These are phyloP conservation scores for Drosophila incognita DNA, from an alignment of 2,888 invertebrate genomes.

Conservation along the genomic window DNA sequence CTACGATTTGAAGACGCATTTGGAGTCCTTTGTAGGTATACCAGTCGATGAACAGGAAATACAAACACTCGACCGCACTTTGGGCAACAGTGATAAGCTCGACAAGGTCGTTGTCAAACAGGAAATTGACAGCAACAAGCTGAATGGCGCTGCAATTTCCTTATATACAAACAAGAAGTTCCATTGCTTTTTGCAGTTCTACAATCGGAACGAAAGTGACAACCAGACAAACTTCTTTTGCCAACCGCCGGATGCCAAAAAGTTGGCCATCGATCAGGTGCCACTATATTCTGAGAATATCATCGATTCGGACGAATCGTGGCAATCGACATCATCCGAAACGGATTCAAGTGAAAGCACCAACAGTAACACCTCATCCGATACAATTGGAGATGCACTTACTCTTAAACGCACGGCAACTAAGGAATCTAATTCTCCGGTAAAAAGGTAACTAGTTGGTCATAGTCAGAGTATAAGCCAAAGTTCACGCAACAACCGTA, in stretches of 20 bases:
- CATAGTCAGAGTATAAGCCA: not conserved
- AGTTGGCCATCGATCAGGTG: conserved; percentile 39
- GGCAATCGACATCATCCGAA: conserved; percentile 13
- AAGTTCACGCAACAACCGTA: not conserved
- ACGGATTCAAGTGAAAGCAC: conserved; percentile 15
- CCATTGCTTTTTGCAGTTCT: conserved; percentile 48
- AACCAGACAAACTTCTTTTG: conserved; percentile 35
- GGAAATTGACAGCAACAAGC: conserved; percentile 14
- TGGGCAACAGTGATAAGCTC: conserved; percentile 21
- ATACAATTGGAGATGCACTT: not conserved
- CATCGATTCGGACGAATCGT: conserved; percentile 36
- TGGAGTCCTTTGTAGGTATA: conserved; percentile 29
- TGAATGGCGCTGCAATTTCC: conserved; percentile 49
- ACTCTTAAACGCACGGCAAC: conserved; percentile 9
- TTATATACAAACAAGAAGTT: conserved; percentile 33
- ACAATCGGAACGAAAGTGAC: conserved; percentile 34
- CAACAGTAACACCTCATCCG: conserved; percentile 8
- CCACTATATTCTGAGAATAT: conserved; percentile 29
- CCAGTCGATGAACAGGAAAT: conserved; percentile 30
- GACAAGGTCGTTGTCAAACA: conserved; percentile 13
- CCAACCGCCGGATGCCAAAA: conserved; percentile 9
- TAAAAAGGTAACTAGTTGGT: conserved; percentile 19
- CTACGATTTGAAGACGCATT: conserved; percentile 20
- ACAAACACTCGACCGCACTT: conserved; percentile 19
- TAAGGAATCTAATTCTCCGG: not conserved